Evolutionary conservation across 2,797 vertebrate species (phyloP).

Genomic region (Argentina silus): DNA sequence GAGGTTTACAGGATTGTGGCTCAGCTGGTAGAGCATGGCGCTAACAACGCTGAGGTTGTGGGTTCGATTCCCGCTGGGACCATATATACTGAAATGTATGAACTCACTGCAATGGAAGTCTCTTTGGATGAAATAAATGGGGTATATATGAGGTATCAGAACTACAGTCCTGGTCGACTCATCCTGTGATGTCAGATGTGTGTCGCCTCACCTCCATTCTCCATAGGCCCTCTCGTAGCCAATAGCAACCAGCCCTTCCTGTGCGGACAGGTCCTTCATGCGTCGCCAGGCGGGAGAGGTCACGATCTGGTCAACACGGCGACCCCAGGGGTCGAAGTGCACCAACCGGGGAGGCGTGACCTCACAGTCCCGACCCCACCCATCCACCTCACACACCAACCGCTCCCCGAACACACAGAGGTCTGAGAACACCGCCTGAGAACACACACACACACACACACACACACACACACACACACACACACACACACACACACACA

Average conservation of each 20-base stretch:
- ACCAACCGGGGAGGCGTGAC: constrained; percentile 48
- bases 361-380: constrained; percentile 15
- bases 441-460: constrained; percentile 21
- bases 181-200: neutral
- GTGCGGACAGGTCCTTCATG: constrained; percentile 57
- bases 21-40: no score
- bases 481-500: constrained; percentile 12
- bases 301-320: constrained; percentile 40
- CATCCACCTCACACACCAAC: constrained; percentile 29
- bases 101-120: no score
- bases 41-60: no score
- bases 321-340: constrained; percentile 57
- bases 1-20: neutral
- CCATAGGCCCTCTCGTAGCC: constrained; percentile 80
- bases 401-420: constrained; percentile 78
- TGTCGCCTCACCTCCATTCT: constrained; percentile 77
- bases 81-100: no score
- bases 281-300: constrained; percentile 59
- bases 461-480: neutral
- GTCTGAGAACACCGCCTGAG: constrained; percentile 66
- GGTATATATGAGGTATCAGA: no score
- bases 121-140: no score
- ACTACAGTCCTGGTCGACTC: neutral
- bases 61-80: no score
- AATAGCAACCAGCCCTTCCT: constrained; percentile 79